Evolutionary conservation across 2,113 vertebrate species (phyloP).

Genomic region (Oplegnathus fasciatus): DNA sequence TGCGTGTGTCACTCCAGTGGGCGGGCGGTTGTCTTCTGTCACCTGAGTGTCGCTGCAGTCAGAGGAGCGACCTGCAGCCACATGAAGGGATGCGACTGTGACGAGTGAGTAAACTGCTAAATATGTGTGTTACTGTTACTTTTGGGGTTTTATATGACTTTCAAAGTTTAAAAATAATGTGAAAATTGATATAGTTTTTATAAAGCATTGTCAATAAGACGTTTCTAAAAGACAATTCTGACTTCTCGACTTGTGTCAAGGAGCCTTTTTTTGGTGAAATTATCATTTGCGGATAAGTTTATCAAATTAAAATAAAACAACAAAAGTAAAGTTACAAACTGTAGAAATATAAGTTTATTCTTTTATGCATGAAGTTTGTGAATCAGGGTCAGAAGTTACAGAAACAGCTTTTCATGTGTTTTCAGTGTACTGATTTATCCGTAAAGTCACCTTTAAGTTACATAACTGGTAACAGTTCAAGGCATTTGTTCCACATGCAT

Average conservation of each 20-base stretch:
- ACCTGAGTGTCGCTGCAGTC: conserved; percentile 8
- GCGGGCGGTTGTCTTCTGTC: not conserved
- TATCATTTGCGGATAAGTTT: not conserved
- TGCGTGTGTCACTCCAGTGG: not conserved
- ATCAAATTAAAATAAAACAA: not conserved
- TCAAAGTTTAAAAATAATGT: not conserved
- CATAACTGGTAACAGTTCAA: not conserved
- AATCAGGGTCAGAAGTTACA: not conserved
- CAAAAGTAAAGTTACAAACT: not conserved
- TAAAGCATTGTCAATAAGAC: not conserved
- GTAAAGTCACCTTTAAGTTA: not conserved
- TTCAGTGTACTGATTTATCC: not conserved
- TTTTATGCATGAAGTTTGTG: not conserved
- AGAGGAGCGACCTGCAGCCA: conserved; percentile 24
- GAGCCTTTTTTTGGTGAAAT: too few species aligned
- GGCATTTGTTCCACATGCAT: not conserved
- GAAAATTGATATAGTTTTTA: not conserved
- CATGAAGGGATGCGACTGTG: not conserved
- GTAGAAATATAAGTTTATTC: not conserved
- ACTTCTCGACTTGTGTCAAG: too few species aligned
- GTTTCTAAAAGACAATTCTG: not conserved
- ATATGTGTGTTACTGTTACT: not conserved
- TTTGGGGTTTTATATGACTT: not conserved
- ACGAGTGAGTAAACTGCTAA: conserved; percentile 15
- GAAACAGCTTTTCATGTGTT: not conserved